phyloP scores from a whole-genome alignment of 1,140 invertebrate genomes.

The Danaus melanippus region DNA sequence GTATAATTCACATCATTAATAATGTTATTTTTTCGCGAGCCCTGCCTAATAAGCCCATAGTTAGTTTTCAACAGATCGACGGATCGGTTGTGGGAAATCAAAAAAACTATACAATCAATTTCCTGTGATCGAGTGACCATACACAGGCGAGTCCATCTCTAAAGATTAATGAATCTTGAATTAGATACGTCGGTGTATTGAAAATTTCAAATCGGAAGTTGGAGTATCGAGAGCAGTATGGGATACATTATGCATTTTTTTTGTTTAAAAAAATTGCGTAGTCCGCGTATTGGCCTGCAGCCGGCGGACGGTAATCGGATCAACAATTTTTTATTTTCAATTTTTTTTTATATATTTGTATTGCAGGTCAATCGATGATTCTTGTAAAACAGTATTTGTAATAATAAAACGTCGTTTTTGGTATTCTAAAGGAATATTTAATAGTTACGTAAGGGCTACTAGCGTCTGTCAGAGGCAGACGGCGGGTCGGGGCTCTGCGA shows the following conservation, averaged over 20 bases:
- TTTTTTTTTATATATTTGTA: constrained; percentile 24
- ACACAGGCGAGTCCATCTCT: constrained; percentile 49
- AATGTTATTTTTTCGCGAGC: too few species aligned
- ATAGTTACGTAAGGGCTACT: constrained; percentile 47
- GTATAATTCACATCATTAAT: too few species aligned
- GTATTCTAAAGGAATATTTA: constrained; percentile 8
- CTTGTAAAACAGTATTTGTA: not conserved
- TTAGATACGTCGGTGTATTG: constrained; percentile 65
- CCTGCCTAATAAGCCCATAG: not conserved
- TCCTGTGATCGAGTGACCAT: constrained; percentile 70
- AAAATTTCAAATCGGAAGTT: constrained; percentile 61
- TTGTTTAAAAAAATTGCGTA: constrained; percentile 43
- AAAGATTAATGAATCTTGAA: constrained; percentile 69
- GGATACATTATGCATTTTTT: constrained; percentile 46
- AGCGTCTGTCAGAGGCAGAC: constrained; percentile 55
- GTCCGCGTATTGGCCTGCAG: constrained; percentile 52
- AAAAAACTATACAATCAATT: constrained; percentile 56
- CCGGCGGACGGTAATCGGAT: constrained; percentile 63
- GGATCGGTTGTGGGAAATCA: constrained; percentile 19
- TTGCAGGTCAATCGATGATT: constrained; percentile 21
- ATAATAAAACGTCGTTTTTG: not conserved
- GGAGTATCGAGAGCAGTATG: constrained; percentile 58
- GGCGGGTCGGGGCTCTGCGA: constrained; percentile 31
- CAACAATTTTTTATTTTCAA: constrained; percentile 46
- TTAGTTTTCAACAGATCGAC: too few species aligned